Conservation (phyloP, 2,888 invertebrate species). For the Hydroisotoma schaefferi region DNA sequence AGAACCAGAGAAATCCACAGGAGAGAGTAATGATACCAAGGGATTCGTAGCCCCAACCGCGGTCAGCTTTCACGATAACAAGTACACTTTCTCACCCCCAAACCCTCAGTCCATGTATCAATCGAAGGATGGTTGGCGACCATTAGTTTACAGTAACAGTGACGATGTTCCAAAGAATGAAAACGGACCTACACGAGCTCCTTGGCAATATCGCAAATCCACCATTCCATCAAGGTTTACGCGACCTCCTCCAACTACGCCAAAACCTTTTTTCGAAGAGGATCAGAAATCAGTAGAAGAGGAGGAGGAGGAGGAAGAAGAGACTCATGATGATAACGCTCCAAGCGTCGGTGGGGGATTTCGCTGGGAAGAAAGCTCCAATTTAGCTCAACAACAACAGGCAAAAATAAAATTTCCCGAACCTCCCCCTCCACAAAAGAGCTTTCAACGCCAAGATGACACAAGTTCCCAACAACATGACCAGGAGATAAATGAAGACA, state of each 20-base stretch:
- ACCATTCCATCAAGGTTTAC: slow-evolving; percentile 7
- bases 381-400: neutral
- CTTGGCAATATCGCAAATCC: neutral
- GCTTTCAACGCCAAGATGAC: neutral
- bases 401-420: slow-evolving; percentile 40
- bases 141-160: slow-evolving; percentile 22
- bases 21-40: slow-evolving; percentile 6
- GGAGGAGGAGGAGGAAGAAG: neutral
- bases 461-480: slow-evolving; percentile 9
- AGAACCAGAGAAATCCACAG: slow-evolving; percentile 9
- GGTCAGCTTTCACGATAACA: slow-evolving; percentile 44
- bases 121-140: slow-evolving; percentile 45
- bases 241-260: slow-evolving; percentile 14
- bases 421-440: slow-evolving; percentile 6
- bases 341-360: too few relatives aligned
- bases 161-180: neutral
- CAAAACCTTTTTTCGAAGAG: too few relatives aligned
- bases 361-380: too few relatives aligned
- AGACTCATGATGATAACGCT: too few relatives aligned
- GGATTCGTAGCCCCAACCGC: slow-evolving; percentile 41
- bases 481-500: too few relatives aligned
- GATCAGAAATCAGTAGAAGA: neutral
- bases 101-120: slow-evolving; percentile 22
- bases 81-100: slow-evolving; percentile 34
- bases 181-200: neutral